A percentile compares a stretch with the other conserved stretches of the same genome.
phyloP scores from a whole-genome alignment of 2,113 vertebrate genomes.

The Eulacestoma nigropectus region DNA sequence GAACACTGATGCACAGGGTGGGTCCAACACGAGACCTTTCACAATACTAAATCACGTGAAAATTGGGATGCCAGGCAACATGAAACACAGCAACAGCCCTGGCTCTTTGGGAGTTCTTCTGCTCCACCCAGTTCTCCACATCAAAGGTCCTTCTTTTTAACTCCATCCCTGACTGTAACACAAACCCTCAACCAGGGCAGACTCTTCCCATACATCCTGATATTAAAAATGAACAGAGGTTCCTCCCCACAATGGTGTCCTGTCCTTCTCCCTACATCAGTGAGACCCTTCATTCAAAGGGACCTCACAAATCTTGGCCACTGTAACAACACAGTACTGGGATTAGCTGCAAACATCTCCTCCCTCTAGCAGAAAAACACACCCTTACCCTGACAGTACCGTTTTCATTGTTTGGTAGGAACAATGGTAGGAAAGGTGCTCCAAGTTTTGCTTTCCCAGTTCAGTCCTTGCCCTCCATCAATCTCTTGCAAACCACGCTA shows the following conservation, averaged over 20 bases:
- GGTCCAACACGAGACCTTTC: background rate
- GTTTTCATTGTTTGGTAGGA: background rate
- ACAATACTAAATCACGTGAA: background rate
- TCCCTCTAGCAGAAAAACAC: background rate
- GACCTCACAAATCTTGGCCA: background rate
- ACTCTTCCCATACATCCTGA: background rate
- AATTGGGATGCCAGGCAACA: background rate
- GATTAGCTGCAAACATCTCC: background rate
- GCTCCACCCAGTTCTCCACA: background rate
- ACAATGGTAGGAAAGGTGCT: background rate
- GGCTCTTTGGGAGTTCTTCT: background rate
- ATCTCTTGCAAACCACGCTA: background rate
- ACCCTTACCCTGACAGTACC: background rate
- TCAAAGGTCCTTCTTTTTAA: background rate
- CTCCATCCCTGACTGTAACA: background rate
- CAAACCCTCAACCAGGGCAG: background rate
- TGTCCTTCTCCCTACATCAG: background rate
- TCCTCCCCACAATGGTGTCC: background rate
- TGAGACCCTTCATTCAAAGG: background rate
- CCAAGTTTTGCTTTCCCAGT: background rate
- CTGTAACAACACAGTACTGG: background rate
- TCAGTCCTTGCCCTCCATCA: background rate
- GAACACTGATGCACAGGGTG: background rate
- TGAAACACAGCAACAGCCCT: background rate
- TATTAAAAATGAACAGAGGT: background rate